Base-by-base conservation (phyloP, 1,140 invertebrate genomes). In the Cydia splendana region DNA sequence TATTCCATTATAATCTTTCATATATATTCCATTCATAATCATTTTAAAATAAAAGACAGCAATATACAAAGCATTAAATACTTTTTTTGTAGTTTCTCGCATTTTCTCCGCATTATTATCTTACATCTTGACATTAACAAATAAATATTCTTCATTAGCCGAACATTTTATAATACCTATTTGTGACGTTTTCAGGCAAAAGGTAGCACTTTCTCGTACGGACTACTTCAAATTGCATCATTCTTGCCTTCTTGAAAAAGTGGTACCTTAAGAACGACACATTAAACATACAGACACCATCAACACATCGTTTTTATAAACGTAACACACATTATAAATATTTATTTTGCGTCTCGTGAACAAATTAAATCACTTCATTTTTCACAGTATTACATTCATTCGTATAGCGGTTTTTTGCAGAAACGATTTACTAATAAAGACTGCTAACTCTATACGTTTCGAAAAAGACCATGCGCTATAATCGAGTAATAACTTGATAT, bases 51-150 rank as follows among this genome's bases (percentile, higher is more conserved):
- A 81, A 80, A 65, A 75, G 75, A 67, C 75, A 74, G 81, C 85
- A 85, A 88, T 86, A 45, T 89, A 89, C 85, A 87, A 87, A 87
- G 86, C 86, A 30, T 84, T 81, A 80, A 81, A 81, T 79, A 83
- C 48, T 77, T 80, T 79, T 80, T 80, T 79, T 78, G 62, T 79
- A 73, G 62, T 79, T 77, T 83, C 73, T 24, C 76, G 20, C 65
- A 62, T 79, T 80, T 80, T 76, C 69, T 76, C 76, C 73, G 15
- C 75, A 71, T 78, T 75, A 71, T 78, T 78, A 73, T 73, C 48
- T 65, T 73, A 75, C 77, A 74, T 74, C 30, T 77, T 76, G 74
- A 78, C 67, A 48, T 48, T 67, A 79, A 79, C 62, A 75, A 74
- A 79, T 79, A 75, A 76, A 74, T 77, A 74, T 62, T 65, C 78